Evolutionary conservation across 2,113 vertebrate species (phyloP), one percentile per base, ranked within the genome.

Genomic region (Aphelocoma coerulescens): DNA sequence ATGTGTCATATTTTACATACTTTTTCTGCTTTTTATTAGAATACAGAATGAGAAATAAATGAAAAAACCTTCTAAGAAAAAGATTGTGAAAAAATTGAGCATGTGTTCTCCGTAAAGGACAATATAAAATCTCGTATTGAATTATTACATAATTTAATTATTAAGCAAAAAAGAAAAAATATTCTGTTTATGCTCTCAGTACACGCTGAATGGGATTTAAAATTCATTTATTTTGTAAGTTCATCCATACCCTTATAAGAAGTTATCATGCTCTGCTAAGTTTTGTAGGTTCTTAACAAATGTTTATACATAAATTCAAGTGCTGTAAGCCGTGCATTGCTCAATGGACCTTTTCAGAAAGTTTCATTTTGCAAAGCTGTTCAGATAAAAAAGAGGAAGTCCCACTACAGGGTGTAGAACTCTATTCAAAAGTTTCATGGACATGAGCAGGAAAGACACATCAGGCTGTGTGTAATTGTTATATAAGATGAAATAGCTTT

Each of bases 1-100:
- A 52, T 73, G 6, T 80, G 19, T 33, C 59, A 22, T 55, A 49
- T 76, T 80, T 88, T 63, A 27, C 18, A 67, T 89, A 52, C 0
- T 74, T 62, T 51, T 74, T 37, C 67, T 85, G 24, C 26, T 80
- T 93, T 91, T 67, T 69, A 85, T 88, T 90, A 90, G 94, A 91
- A 89, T 43, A 4, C 4, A 49, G 30, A 77, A 30, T 39, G 54
- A 77, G 35, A 91, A 92, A 84, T 15, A 75, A 74, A 89, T 21
- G 2, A 51, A 63, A 85, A 87, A 39, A 32, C 33, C 4, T 69
- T 24, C 49, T 51, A 59, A 58, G n/a, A 57, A 48, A 87, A 80
- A 46, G 2, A 1, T 3, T 51, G 22, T 68, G 57, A 94, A 77
- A 88, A 74, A 89, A 27, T 1, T 44, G 13, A 59, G 1, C 12